Evolutionary conservation across 2,113 vertebrate genomes (phyloP).

Genomic region (Pseudonaja textilis): DNA sequence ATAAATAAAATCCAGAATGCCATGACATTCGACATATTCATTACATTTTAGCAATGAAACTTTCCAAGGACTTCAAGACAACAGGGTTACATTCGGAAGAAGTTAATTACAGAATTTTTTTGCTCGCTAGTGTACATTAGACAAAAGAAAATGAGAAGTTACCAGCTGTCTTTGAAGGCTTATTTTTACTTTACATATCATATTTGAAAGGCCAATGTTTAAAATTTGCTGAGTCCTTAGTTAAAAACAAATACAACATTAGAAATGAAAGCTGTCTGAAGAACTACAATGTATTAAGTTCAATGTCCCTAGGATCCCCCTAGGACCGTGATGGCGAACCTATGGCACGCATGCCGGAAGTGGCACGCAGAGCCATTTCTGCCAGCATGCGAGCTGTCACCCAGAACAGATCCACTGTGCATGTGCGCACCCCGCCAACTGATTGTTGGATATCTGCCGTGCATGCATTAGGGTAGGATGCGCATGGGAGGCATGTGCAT

Average conservation of each 20-base stretch:
- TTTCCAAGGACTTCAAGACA: background rate
- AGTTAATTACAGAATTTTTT: background rate
- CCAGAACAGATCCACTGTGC: too few species aligned
- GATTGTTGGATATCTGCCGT: too few species aligned
- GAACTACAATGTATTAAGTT: background rate
- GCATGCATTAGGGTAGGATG: too few species aligned
- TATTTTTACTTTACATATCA: constrained; percentile 9
- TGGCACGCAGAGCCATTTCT: too few species aligned
- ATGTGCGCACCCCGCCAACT: too few species aligned
- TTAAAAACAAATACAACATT: constrained; percentile 53
- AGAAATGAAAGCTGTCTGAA: constrained; percentile 33
- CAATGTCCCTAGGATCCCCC: background rate
- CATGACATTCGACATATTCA: rapidly evolving
- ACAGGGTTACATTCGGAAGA: background rate
- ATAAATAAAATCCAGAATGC: background rate
- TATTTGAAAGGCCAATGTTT: constrained; percentile 45
- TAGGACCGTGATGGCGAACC: too few species aligned
- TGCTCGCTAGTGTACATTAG: background rate
- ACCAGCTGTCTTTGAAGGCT: constrained; percentile 38
- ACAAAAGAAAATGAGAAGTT: constrained; percentile 49
- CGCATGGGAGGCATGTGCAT: too few species aligned
- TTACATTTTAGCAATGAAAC: constrained; percentile 12
- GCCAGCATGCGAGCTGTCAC: too few species aligned
- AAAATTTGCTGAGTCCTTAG: constrained; percentile 43
- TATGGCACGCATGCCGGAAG: too few species aligned